A percentile compares a stretch with the other conserved stretches of the same genome.
phyloP scores from a whole-genome alignment of 1,140 invertebrate species.

The Plodia interpunctella region DNA sequence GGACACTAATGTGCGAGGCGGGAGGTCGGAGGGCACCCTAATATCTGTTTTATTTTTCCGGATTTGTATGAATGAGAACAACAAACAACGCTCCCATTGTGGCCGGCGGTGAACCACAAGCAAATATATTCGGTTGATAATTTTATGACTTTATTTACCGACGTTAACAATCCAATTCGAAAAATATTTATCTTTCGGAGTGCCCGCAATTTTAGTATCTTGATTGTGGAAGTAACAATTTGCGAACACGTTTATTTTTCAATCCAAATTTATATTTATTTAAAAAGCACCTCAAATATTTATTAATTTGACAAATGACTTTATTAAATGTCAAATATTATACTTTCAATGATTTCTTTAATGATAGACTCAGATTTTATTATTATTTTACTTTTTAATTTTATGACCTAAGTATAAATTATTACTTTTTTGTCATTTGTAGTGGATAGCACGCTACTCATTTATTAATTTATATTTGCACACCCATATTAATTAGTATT shows the following conservation, averaged over 20 bases:
- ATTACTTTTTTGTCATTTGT: too few relatives aligned
- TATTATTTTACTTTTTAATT: too few relatives aligned
- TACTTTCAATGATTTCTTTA: too few relatives aligned
- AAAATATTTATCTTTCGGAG: not conserved
- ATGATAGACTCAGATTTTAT: too few relatives aligned
- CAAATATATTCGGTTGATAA: constrained; percentile 52
- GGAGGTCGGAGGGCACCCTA: constrained; percentile 49
- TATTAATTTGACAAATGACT: too few relatives aligned
- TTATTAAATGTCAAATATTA: too few relatives aligned
- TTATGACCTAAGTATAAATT: too few relatives aligned
- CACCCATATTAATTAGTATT: too few relatives aligned
- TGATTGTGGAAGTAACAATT: not conserved
- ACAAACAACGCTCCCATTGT: constrained; percentile 59
- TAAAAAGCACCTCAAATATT: too few relatives aligned
- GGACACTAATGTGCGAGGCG: constrained; percentile 67
- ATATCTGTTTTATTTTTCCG: constrained; percentile 74
- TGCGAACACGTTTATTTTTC: not conserved
- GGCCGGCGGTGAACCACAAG: constrained; percentile 27
- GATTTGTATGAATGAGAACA: constrained; percentile 62
- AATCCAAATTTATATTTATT: too few relatives aligned
- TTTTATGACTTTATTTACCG: constrained; percentile 63
- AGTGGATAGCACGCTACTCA: too few relatives aligned
- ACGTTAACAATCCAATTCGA: constrained; percentile 4
- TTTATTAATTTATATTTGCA: too few relatives aligned
- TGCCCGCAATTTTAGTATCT: not conserved